These are phyloP conservation scores for Diadumene lineata DNA, from an alignment of 92 coral and sea anemone species.

Conservation along the genomic window DNA sequence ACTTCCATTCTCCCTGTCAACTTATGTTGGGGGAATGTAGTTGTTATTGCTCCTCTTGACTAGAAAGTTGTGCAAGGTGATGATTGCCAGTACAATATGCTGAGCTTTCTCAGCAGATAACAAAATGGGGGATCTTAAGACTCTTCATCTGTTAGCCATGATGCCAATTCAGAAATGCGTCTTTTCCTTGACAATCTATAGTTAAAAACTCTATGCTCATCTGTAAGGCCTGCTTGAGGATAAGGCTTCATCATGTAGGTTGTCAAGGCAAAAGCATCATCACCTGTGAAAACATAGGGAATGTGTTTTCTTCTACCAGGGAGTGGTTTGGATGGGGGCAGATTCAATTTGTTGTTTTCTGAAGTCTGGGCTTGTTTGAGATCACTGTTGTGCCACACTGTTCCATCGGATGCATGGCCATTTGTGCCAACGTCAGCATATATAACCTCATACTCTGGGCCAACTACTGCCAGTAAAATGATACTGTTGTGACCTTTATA, in stretches of 20 bases:
- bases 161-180: conserved; percentile 38
- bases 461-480: conserved; percentile 41
- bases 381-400: conserved; percentile 34
- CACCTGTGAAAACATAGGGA: conserved; percentile 37
- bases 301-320: conserved; percentile 34
- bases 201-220: conserved; percentile 42
- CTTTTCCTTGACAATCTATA: conserved; percentile 35
- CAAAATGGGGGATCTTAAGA: conserved; percentile 33
- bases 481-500: conserved; percentile 48
- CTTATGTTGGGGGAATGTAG: neutral
- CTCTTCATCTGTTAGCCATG: conserved; percentile 28
- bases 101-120: conserved; percentile 35
- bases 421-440: conserved; percentile 60
- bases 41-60: neutral
- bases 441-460: conserved; percentile 47
- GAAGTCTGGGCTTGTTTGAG: conserved; percentile 6
- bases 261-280: conserved; percentile 45
- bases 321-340: conserved; percentile 22
- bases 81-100: conserved; percentile 33
- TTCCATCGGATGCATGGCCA: conserved; percentile 46
- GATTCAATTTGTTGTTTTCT: conserved; percentile 17
- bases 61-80: conserved; percentile 29
- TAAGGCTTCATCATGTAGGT: conserved; percentile 37
- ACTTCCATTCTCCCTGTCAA: neutral
- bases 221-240: conserved; percentile 19